Base-by-base conservation (phyloP, 2,888 invertebrate species). In the Chrysodeixis includens region DNA sequence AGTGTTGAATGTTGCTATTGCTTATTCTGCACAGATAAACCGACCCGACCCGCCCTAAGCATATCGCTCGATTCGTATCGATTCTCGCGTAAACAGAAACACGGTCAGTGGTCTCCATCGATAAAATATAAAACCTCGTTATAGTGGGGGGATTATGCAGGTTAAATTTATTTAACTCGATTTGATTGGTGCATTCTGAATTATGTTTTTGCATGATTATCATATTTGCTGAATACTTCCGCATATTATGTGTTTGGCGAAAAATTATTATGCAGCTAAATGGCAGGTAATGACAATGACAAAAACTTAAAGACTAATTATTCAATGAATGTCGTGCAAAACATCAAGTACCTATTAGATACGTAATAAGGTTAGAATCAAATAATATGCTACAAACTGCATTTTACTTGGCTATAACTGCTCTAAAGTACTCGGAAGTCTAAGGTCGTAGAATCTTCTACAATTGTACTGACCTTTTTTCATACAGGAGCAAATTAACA, bases 31-130 rank as follows among this genome's bases (percentile, higher is more conserved):
- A 74, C 73, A 64, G 75, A 76, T 74, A 71, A 76, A 67, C 60
- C 78, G 82, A 78, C 73, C 81, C 70, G 76, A 80, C 74, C 73
- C 74, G 81, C 76, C 81, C 82, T 81, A 76, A 52, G 74, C 77
- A 77, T 80, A 82, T 80, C 75, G 74, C 73, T 80, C 78, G 76
- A 79, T 82, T 69, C 80, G 74, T 65, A 79, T 80, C 70, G 75
- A 80, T 78, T 66, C 68, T 60, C 74, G 62, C 65, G 69, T 64
- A 66, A 65, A 71, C 62, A 16, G 59, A 82, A 81, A 78, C 81
- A 71, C 74, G 83, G 81, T 82, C 77, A 82, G 66, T 74, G 66
- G 71, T 69, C 57, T 76, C 66, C 62, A 75, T 75, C 68, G 69
- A 73, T 65, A 71, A 74, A 81, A 79, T 82, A 79, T 78, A 76